phyloP scores from a whole-genome alignment of 2,888 invertebrate genomes.

The Drosophila kanekoi region DNA sequence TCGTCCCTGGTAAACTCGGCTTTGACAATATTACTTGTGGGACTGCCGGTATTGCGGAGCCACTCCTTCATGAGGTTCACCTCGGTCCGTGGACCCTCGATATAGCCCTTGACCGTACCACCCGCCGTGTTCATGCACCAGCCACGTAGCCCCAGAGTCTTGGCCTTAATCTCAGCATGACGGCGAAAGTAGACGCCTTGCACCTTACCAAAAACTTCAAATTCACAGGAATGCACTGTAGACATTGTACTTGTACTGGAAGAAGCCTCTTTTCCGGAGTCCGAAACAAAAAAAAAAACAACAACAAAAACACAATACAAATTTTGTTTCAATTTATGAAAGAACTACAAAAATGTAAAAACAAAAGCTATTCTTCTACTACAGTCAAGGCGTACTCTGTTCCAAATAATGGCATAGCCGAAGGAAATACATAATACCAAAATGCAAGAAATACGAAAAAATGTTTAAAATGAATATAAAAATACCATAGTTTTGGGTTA shows the following conservation, averaged over 20 bases:
- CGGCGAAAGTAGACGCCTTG: constrained; percentile 82
- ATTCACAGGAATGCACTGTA: constrained; percentile 65
- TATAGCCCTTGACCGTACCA: constrained; percentile 88
- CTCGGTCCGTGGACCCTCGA: constrained; percentile 87
- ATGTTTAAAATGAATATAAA: background rate
- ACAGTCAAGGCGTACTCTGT: constrained; percentile 1
- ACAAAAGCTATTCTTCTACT: background rate
- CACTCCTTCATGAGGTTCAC: constrained; percentile 87
- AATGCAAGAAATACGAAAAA: background rate
- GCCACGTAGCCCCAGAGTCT: constrained; percentile 87
- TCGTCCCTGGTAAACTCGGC: constrained; percentile 87
- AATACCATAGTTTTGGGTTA: background rate
- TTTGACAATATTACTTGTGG: constrained; percentile 89
- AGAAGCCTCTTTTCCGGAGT: background rate
- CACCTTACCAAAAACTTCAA: constrained; percentile 80
- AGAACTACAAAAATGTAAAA: background rate
- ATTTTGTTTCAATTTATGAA: constrained; percentile 2
- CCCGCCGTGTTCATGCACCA: constrained; percentile 89
- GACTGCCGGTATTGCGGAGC: constrained; percentile 90
- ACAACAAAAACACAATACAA: background rate
- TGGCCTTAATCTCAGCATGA: constrained; percentile 87
- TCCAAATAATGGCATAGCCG: background rate
- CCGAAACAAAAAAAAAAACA: background rate
- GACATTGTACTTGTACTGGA: constrained; percentile 30
- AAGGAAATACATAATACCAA: no score